phyloP scores from a whole-genome alignment of 2,888 invertebrate species.

The Disparrhopalites patrizii region DNA sequence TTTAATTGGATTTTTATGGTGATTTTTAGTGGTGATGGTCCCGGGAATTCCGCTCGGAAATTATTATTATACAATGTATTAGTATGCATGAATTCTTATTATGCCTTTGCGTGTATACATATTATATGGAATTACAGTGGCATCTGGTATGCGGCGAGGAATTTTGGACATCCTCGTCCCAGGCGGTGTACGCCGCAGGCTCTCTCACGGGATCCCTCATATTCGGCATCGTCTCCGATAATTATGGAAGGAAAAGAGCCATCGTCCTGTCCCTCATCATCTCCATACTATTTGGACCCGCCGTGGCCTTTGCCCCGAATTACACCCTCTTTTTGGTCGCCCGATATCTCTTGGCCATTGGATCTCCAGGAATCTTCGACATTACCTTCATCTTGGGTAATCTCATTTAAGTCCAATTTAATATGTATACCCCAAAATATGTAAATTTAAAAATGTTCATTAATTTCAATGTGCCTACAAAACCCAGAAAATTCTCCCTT shows the following conservation, averaged over 20 bases:
- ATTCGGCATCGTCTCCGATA: conserved; percentile 16
- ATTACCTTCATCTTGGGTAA: conserved; percentile 7
- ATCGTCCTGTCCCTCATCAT: conserved; percentile 2
- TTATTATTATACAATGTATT: no score
- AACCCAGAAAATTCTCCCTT: no score
- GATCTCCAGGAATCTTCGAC: conserved; percentile 15
- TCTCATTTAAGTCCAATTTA: background rate
- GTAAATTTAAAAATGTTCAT: background rate
- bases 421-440: background rate
- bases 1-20: no score
- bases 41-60: no score
- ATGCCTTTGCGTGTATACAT: no score
- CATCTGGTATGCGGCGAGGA: conserved; percentile 14
- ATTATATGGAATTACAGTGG: conserved; percentile 6
- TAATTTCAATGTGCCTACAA: no score
- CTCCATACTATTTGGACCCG: background rate
- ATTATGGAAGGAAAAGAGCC: conserved; percentile 12
- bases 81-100: no score
- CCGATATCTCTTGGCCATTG: conserved; percentile 3
- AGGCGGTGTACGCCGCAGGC: conserved; percentile 14
- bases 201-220: conserved; percentile 7
- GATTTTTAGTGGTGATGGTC: no score
- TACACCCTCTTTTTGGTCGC: conserved; percentile 11
- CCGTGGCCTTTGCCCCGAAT: conserved; percentile 1
- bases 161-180: conserved; percentile 10